Evolutionary conservation across 2,888 invertebrate genomes (phyloP), one percentile per base, ranked within the genome.

Genomic region (Ophion costatus): DNA sequence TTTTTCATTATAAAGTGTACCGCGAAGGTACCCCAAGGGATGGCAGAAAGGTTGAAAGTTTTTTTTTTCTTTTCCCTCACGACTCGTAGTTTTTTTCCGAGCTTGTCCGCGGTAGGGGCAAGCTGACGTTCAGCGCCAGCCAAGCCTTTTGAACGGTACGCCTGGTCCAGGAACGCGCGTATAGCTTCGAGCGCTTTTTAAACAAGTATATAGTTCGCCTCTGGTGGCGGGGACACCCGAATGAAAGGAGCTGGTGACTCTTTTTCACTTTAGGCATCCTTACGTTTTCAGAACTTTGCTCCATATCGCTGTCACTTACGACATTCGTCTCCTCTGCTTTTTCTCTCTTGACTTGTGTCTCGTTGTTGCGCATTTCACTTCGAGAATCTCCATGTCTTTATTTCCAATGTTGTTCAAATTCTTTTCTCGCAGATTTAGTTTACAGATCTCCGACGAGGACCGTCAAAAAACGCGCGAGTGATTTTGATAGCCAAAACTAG

Each of bases 1-100:
- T 84, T 84, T 81, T 81, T 78, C 84, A 79, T 84, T 84, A 78
- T 59, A 81, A 75, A 82, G 75, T 78, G 64, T 67, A 78, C 57
- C 69, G 51, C 57, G 66, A 61, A 67, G 63, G 74, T 67, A 66
- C 29, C 24, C 45, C 29, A 56, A 66, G 38, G 20, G 61, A 69
- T 38, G 69, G 69, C 11, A 45, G 61, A 45, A 61, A 29, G 33
- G 73, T 29, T 24, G 69, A 66, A 63, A 77, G 59, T 75, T 80
- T 64, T 38, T 71, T 57, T 80, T 63, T 73, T 14, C 20, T n/a
- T 20, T 75, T 33, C 20, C 14, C 17, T 17, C n/a, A 17, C 17
- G 3, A 22, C 56, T 57, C 56, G 29, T 24, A 38, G 57, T 74
- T 74, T 63, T 69, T 33, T 71, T 71, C 45, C n/a, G 29, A 20